A percentile compares a stretch with the other conserved stretches of the same genome.
Evolutionary conservation across 2,888 invertebrate genomes (phyloP).

Genomic region (Volucella inanis): DNA sequence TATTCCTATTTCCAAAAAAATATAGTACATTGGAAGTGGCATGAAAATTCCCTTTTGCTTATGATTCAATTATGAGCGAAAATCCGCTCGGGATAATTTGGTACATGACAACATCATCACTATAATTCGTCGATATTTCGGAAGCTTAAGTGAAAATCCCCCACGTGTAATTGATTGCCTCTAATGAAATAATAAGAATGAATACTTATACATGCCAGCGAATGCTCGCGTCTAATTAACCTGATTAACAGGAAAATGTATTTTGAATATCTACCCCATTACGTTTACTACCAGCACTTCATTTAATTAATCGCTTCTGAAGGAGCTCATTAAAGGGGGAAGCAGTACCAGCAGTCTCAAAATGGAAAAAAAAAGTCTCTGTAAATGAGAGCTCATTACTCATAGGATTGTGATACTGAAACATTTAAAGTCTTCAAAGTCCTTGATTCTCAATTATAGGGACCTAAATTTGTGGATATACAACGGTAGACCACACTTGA

Average conservation of each 20-base stretch:
- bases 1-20: too few relatives aligned
- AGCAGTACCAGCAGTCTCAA: neutral
- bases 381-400: neutral
- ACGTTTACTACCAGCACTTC: neutral
- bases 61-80: too few relatives aligned
- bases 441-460: neutral
- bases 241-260: neutral
- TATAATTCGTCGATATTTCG: too few relatives aligned
- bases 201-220: neutral
- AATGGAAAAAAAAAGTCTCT: neutral
- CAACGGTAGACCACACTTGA: neutral
- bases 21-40: too few relatives aligned
- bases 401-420: neutral
- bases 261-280: neutral
- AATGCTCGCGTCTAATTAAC: neutral
- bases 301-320: conserved; percentile 7
- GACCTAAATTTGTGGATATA: neutral
- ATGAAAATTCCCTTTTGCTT: too few relatives aligned
- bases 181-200: neutral
- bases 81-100: too few relatives aligned
- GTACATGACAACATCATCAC: too few relatives aligned
- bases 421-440: neutral
- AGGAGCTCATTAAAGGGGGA: neutral
- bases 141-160: too few relatives aligned
- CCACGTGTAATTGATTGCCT: neutral